Conservation (phyloP, 2,888 invertebrate genomes). For the Polia nebulosa region DNA sequence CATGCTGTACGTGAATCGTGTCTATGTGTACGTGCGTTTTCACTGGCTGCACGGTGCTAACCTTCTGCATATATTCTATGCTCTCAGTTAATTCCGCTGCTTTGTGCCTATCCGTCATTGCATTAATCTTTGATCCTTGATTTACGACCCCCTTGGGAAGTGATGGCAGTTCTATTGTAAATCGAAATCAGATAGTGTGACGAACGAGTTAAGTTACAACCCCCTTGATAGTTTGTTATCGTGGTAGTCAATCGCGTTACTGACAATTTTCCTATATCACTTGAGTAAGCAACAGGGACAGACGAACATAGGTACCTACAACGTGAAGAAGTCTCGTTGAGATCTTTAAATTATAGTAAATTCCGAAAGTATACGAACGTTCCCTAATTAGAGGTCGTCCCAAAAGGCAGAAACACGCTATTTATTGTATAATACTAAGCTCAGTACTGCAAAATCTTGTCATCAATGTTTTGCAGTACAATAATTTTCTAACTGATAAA, state of each 20-base stretch:
- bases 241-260: neutral
- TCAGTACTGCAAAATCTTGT: no score
- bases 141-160: constrained; percentile 2
- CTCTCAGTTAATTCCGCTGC: neutral
- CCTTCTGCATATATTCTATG: constrained; percentile 6
- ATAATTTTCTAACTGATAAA: no score
- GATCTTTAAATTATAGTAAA: no score
- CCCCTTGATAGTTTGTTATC: constrained; percentile 6
- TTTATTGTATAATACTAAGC: no score
- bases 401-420: no score
- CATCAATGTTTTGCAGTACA: no score
- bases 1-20: neutral
- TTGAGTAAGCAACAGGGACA: neutral
- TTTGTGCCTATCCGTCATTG: constrained; percentile 6
- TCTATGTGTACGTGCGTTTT: neutral
- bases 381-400: no score
- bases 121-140: constrained; percentile 34
- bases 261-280: neutral
- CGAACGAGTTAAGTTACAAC: constrained; percentile 6
- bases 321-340: neutral
- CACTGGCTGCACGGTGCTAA: neutral
- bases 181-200: constrained; percentile 12
- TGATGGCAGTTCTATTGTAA: constrained; percentile 5
- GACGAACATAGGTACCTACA: neutral
- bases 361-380: no score